Conservation (phyloP, 2,113 vertebrate species). For the Morone chrysops region DNA sequence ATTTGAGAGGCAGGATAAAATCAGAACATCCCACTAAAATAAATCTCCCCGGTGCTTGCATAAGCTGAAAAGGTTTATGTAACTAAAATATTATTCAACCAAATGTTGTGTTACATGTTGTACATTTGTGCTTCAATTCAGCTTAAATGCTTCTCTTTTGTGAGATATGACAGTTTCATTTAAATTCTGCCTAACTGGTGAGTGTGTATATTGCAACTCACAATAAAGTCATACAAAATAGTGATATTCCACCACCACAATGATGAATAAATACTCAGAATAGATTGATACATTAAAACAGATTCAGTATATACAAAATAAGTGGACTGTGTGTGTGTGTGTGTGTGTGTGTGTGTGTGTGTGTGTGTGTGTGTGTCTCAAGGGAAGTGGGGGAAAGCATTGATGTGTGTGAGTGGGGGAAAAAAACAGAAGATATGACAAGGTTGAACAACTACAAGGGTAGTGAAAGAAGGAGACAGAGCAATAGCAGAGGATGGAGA, state of each 20-base stretch:
- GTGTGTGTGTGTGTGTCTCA: no score
- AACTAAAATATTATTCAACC: not conserved
- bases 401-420: not conserved
- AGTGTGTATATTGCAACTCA: slow-evolving; percentile 28
- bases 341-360: not conserved
- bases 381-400: not conserved
- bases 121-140: slow-evolving; percentile 6
- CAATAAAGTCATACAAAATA: slow-evolving; percentile 22
- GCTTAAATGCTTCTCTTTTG: slow-evolving; percentile 16
- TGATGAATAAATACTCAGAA: slow-evolving; percentile 18
- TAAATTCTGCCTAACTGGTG: not conserved
- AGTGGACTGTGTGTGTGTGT: not conserved
- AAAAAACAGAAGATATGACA: slow-evolving; percentile 35
- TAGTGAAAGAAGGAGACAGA: slow-evolving; percentile 30
- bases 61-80: not conserved
- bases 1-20: not conserved
- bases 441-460: slow-evolving; percentile 47
- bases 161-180: slow-evolving; percentile 18
- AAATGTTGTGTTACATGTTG: not conserved
- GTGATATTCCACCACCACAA: slow-evolving; percentile 32
- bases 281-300: slow-evolving; percentile 22
- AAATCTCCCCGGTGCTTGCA: not conserved
- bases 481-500: slow-evolving; percentile 36
- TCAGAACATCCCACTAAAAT: slow-evolving; percentile 8
- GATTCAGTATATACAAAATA: slow-evolving; percentile 11